Conservation (phyloP, 2,113 vertebrate species). For the Vimba vimba region DNA sequence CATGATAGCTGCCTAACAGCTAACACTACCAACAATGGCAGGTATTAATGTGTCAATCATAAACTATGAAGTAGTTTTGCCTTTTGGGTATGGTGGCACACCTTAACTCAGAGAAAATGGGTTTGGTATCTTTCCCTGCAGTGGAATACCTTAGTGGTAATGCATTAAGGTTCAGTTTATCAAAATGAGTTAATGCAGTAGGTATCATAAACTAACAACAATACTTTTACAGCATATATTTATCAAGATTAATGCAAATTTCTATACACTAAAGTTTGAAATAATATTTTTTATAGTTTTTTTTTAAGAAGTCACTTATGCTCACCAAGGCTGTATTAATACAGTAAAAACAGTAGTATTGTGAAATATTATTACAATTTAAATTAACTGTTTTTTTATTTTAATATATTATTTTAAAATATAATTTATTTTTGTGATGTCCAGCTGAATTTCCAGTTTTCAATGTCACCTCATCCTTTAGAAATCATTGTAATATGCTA, state of each 20-base stretch:
- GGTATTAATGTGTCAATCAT: not conserved
- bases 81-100: not conserved
- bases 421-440: not conserved
- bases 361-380: not conserved
- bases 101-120: not conserved
- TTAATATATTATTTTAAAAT: not conserved
- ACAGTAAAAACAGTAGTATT: not conserved
- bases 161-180: not conserved
- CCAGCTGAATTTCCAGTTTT: not conserved
- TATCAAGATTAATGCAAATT: not conserved
- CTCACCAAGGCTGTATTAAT: not conserved
- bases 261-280: not conserved
- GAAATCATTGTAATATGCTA: not conserved
- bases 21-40: not conserved
- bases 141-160: not conserved
- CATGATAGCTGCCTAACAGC: not conserved
- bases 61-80: not conserved
- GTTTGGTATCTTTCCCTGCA: not conserved
- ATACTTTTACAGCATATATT: not conserved
- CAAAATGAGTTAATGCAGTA: not conserved
- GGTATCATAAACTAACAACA: not conserved
- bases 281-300: not conserved
- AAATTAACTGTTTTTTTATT: not conserved
- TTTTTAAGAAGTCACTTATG: not conserved
- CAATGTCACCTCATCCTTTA: not conserved